Conservation (phyloP, 2,113 vertebrate genomes). For the Phocoena sinus region DNA sequence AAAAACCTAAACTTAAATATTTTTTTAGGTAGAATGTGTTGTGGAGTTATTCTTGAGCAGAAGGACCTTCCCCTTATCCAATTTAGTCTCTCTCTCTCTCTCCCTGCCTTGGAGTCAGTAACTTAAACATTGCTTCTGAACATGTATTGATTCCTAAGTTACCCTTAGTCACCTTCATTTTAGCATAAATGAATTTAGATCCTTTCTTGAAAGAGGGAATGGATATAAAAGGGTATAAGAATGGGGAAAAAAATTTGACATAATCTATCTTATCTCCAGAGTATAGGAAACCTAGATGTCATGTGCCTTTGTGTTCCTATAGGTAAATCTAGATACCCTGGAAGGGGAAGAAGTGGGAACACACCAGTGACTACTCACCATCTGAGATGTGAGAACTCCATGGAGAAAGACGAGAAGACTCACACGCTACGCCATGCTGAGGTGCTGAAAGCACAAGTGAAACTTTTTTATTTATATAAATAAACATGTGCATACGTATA, state of each 20-base stretch:
- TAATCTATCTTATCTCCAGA: not conserved
- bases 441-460: not conserved
- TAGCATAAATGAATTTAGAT: not conserved
- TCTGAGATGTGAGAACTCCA: not conserved
- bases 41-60: not conserved
- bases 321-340: not conserved
- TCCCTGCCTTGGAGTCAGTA: not conserved
- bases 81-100: not conserved
- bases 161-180: not conserved
- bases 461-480: not conserved
- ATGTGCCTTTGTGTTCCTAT: not conserved
- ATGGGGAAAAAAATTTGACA: not conserved
- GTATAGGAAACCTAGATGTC: not conserved
- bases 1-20: not conserved
- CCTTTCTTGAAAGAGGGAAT: not conserved
- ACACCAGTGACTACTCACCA: not conserved
- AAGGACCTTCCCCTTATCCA: not conserved
- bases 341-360: not conserved
- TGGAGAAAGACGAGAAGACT: not conserved
- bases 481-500: fast-evolving
- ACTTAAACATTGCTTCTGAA: not conserved
- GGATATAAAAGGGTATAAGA: not conserved
- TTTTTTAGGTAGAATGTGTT: not conserved
- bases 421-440: not conserved
- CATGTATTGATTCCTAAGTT: not conserved